Percentiles rank a stretch among this genome's conserved stretches.
These are phyloP conservation scores for Augochlorella aurata DNA, from an alignment of 2,888 invertebrate species.

Conservation along the genomic window DNA sequence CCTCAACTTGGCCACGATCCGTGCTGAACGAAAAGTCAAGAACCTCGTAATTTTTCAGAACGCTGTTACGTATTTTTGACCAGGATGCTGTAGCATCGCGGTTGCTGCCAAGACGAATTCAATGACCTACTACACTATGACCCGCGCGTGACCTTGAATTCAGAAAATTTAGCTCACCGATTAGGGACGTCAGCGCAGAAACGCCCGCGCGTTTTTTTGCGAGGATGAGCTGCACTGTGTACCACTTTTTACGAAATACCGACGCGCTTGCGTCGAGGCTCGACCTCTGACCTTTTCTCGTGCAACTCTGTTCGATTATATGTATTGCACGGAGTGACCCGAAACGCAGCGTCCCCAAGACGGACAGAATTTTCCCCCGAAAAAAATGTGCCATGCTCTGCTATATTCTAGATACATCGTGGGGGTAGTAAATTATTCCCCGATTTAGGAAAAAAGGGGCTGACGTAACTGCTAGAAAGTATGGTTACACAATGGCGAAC, in stretches of 20 bases:
- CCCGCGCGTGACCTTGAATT: not conserved
- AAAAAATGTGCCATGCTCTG: not conserved
- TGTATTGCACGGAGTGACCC: not conserved
- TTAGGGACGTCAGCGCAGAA: not conserved
- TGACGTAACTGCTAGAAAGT: not conserved
- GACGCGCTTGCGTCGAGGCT: not conserved
- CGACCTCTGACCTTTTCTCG: conserved; percentile 25
- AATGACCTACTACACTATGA: not conserved
- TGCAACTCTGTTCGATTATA: not conserved
- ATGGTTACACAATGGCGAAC: not conserved
- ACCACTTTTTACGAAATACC: conserved; percentile 2
- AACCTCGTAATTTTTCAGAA: not conserved
- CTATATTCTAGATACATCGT: not conserved
- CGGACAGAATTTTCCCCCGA: not conserved
- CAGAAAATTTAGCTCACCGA: not conserved
- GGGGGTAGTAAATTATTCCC: not conserved
- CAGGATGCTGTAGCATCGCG: not conserved
- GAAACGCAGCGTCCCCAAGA: not conserved
- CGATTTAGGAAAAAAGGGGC: not conserved
- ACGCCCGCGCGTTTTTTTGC: not conserved
- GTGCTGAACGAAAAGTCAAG: not conserved
- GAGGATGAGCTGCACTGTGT: not conserved
- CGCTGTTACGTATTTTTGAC: not conserved
- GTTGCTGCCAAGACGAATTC: not conserved
- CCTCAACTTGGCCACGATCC: no score